Base-by-base conservation (phyloP, 2,113 vertebrate genomes). In the Perca fluviatilis region DNA sequence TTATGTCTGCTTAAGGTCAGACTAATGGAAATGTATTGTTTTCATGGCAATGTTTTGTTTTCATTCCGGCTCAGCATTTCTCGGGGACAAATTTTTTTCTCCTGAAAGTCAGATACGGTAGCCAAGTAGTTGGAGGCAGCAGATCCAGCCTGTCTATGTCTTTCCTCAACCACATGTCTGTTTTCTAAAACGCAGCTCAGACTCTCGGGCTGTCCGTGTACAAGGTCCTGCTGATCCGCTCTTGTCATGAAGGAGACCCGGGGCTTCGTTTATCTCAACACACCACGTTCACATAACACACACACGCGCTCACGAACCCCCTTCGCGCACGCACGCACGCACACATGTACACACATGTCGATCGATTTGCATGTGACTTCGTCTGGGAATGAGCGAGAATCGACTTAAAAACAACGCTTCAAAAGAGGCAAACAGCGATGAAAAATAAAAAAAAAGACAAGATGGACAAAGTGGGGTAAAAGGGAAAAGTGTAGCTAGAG, bases 351-450 rank as follows among this genome's bases (percentile, higher is more conserved):
- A 92, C 90, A 87, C 88, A 72, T 23, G 88, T 74, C 91, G 86
- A 96, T 96, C 95, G 94, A 95, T 96, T 92, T 95, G 93, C 94
- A 95, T 95, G 94, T 94, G 94, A 95, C 94, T 95, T 89, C 89
- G 93, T 84, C 92, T 77, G 94, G 91, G 94, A 95, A 94, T 90
- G 92, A 89, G 89, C 91, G 86, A 93, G 92, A 95, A 95, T 93
- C 93, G 90, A 94, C 91, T 93, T 82, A 91, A 92, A 93, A 93
- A 93, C 87, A 92, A 86, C 80, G 88, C 85, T 88, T 85, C 74
- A 88, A 90, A 76, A 93, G 91, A 92, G 85, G 83, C 85, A 87
- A 91, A 91, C 75, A 83, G 87, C 88, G 89, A 74, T 82, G 90
- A 92, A 92, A 94, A 91, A 88, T 74, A 85, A 86, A 85, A 86